Evolutionary conservation across 2,113 vertebrate species (phyloP).

Genomic region (Pelusios castaneus): DNA sequence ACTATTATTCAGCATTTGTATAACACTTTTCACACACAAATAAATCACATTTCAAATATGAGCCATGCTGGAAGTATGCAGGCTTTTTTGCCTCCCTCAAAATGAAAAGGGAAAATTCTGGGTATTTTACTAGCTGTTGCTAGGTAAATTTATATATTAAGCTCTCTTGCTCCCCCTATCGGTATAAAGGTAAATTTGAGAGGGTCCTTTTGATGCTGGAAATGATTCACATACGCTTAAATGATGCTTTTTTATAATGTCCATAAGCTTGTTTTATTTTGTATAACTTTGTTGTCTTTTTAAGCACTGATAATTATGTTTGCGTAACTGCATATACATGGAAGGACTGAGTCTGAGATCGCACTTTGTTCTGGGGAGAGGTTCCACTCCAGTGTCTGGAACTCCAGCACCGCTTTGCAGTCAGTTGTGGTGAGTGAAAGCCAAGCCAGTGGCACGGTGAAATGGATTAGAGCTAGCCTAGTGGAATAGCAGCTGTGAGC

Average conservation of each 20-base stretch:
- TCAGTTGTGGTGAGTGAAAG: background rate
- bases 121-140: background rate
- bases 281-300: background rate
- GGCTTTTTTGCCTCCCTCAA: background rate
- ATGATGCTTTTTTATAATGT: background rate
- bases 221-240: background rate
- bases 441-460: background rate
- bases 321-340: background rate
- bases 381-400: background rate
- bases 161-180: background rate
- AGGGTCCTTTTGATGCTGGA: background rate
- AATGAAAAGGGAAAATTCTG: background rate
- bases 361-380: background rate
- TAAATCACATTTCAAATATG: background rate
- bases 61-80: background rate
- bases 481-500: background rate
- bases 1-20: background rate
- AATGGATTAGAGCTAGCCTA: background rate
- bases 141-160: background rate
- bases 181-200: accelerated
- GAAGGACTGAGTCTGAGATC: background rate
- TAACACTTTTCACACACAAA: background rate
- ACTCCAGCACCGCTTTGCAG: background rate
- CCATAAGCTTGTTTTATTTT: background rate
- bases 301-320: background rate